phyloP scores from a whole-genome alignment of 2,113 vertebrate genomes.

The Neoarius graeffei region DNA sequence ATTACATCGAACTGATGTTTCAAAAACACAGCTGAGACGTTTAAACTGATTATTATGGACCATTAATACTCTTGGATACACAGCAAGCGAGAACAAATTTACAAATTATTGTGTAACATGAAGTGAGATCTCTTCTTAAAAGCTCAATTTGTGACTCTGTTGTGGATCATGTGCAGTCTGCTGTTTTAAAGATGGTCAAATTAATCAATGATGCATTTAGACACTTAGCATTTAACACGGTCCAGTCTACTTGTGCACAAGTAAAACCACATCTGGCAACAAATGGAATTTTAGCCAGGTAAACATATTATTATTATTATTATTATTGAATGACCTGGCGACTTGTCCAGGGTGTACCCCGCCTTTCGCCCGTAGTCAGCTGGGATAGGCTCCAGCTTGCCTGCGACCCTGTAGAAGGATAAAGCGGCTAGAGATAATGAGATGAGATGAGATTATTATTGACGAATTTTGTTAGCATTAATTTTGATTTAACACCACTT shows the following conservation, averaged over 20 bases:
- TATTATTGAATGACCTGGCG: too few species aligned
- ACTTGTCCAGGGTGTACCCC: too few species aligned
- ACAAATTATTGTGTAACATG: not conserved
- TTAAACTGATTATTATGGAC: not conserved
- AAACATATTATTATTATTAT: conserved; percentile 5
- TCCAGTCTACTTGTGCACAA: conserved; percentile 4
- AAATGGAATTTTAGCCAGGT: conserved; percentile 22
- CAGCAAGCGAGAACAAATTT: not conserved
- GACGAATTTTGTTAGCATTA: conserved; percentile 31
- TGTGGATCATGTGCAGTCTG: not conserved
- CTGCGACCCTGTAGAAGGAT: too few species aligned
- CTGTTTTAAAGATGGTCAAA: not conserved
- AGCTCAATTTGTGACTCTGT: not conserved
- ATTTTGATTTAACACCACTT: conserved; percentile 8
- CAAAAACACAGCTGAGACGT: not conserved
- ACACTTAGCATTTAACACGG: conserved; percentile 11
- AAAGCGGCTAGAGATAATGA: too few species aligned
- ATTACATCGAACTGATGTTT: not conserved
- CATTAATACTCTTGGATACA: not conserved
- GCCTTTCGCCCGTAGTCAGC: too few species aligned
- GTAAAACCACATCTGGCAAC: not conserved
- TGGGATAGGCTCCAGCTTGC: too few species aligned
- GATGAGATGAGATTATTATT: too few species aligned
- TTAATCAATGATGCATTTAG: conserved; percentile 3
- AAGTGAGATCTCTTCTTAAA: not conserved